Evolutionary conservation across 2,113 vertebrate species (phyloP), one percentile per base, ranked within the genome.

Genomic region (Rostratula benghalensis): DNA sequence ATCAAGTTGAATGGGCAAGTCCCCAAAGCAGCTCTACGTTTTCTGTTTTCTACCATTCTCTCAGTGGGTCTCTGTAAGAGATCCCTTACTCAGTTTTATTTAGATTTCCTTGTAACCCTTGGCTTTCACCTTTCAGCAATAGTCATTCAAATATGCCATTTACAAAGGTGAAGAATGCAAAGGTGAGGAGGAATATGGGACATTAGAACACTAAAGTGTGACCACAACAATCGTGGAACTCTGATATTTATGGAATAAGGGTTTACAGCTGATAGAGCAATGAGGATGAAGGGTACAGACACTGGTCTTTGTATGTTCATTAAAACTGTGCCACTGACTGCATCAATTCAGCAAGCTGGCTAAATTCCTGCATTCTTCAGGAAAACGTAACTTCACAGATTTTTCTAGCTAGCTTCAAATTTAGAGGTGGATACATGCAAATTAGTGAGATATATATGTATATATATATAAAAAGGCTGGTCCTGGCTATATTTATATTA

Each of bases 1-100:
- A 28, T 1, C 51, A 61, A 43, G 19, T 30, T 39, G 22, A 77
- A 74, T 3, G 7, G 39, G 25, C 39, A 69, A 82, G 41, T 53
- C 18, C 9, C 43, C 1, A 1, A 22, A 77, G 39, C 43, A 90
- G 54, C 13, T 77, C 22, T 87, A 13, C 0, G 0, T 61, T 77
- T 61, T 67, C 27, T 39, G 24, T 64, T 71, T 94, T 54, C 53
- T 64, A 6, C 53, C 31, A 21, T 76, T 22, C 28, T 91, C 28
- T 9, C 21, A 27, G 30, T 12, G 33, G 4, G 17, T 61, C 11
- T 61, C 76, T 63, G 12, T 22, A 67, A 45, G 24, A 68, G 39
- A 61, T 20, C 22, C 18, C 63, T 76, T 68, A 45, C 27, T 73
- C 33, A 7, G 28, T 59, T 51, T 73, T 61, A 41, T 25, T 75